Percentiles rank a stretch among this genome's conserved stretches.
phyloP scores from a whole-genome alignment of 2,113 vertebrate species.

The Gasterosteus nipponicus region DNA sequence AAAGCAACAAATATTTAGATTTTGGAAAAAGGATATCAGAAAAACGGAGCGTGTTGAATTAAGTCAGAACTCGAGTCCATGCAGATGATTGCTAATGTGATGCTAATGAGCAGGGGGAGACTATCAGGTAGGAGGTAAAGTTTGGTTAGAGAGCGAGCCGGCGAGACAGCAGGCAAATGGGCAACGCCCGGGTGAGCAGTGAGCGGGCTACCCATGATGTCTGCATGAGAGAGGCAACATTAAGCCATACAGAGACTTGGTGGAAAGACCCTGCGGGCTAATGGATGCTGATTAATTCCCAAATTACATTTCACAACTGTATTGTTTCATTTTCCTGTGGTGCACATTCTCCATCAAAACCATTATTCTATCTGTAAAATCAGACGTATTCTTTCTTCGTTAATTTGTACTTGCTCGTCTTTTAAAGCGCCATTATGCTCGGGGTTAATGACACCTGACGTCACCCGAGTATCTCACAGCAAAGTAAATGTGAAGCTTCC shows the following conservation, averaged over 20 bases:
- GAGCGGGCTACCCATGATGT: slow-evolving; percentile 69
- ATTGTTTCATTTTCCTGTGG: slow-evolving; percentile 37
- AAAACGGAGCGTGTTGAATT: slow-evolving; percentile 29
- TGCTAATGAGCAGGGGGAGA: slow-evolving; percentile 66
- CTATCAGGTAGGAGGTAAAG: slow-evolving; percentile 75
- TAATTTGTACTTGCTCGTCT: slow-evolving; percentile 22
- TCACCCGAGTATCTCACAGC: neutral
- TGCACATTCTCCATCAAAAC: slow-evolving; percentile 22
- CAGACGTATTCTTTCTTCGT: slow-evolving; percentile 25
- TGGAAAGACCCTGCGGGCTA: slow-evolving; percentile 68
- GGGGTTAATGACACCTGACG: slow-evolving; percentile 25
- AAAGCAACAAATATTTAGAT: neutral
- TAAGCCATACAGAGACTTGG: slow-evolving; percentile 48
- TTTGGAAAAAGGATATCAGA: slow-evolving; percentile 6
- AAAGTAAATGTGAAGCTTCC: neutral
- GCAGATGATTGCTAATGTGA: slow-evolving; percentile 65
- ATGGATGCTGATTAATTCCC: slow-evolving; percentile 76
- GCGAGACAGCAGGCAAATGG: slow-evolving; percentile 73
- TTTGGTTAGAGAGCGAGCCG: slow-evolving; percentile 77
- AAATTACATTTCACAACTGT: slow-evolving; percentile 75
- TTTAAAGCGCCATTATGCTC: slow-evolving; percentile 54
- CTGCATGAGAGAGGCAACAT: slow-evolving; percentile 65
- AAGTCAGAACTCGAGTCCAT: slow-evolving; percentile 51
- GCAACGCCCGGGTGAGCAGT: slow-evolving; percentile 74
- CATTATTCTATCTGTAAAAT: slow-evolving; percentile 17